Conservation (phyloP, 2,113 vertebrate genomes). For the Macquaria australasica region DNA sequence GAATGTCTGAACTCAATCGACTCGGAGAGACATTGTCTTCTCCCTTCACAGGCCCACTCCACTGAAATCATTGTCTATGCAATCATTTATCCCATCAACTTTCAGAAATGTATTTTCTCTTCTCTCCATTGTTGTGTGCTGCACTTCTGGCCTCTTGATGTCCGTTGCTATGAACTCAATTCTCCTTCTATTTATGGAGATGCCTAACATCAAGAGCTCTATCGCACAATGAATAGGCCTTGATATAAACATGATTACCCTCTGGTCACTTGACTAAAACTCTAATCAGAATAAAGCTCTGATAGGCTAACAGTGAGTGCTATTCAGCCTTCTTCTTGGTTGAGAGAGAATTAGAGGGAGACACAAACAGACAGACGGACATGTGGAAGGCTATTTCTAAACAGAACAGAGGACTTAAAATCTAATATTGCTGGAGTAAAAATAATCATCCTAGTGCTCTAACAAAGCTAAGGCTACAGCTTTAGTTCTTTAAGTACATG, state of each 20-base stretch:
- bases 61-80: neutral
- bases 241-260: slow-evolving; percentile 43
- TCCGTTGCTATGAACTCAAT: slow-evolving; percentile 31
- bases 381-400: neutral
- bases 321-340: neutral
- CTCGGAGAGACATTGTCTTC: neutral
- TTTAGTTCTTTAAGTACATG: neutral
- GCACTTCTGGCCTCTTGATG: slow-evolving; percentile 36
- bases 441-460: too few species aligned
- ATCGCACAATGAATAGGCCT: slow-evolving; percentile 1
- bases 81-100: slow-evolving; percentile 40
- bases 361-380: neutral
- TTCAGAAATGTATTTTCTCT: slow-evolving; percentile 20
- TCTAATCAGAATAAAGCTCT: slow-evolving; percentile 8
- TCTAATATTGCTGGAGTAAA: too few species aligned
- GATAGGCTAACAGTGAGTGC: slow-evolving; percentile 9
- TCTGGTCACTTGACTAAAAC: slow-evolving; percentile 44
- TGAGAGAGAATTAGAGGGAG: neutral
- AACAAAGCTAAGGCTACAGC: neutral
- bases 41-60: neutral
- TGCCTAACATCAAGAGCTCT: slow-evolving; percentile 1
- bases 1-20: slow-evolving; percentile 16
- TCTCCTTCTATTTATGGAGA: slow-evolving; percentile 39
- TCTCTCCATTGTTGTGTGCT: slow-evolving; percentile 6
- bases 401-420: neutral